A percentile compares a stretch with the other conserved stretches of the same genome.
phyloP scores from a whole-genome alignment of 35 echinoderm and acorn worm genomes.

The Amphiura filiformis region DNA sequence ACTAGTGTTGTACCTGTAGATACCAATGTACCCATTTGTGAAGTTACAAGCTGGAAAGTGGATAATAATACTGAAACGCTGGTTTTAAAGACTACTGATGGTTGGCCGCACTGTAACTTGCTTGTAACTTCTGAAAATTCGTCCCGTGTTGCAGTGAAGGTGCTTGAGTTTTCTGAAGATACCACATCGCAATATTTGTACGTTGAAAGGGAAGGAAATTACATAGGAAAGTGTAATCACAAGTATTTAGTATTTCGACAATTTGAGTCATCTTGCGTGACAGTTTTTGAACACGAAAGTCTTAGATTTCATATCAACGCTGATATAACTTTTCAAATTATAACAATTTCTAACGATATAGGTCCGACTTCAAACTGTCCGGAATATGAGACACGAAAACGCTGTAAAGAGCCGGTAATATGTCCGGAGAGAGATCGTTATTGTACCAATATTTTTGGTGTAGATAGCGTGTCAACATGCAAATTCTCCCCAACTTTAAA shows the following conservation, averaged over 20 bases:
- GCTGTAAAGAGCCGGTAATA: background rate
- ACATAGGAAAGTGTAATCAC: background rate
- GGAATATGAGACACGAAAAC: background rate
- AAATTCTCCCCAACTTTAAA: background rate
- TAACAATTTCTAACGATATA: background rate
- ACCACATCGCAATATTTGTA: background rate
- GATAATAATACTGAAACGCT: background rate
- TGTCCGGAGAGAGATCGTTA: background rate
- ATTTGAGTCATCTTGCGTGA: background rate
- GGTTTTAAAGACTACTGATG: background rate
- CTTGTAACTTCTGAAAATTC: background rate
- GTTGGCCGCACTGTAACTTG: background rate
- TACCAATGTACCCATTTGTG: background rate
- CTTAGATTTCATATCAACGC: background rate
- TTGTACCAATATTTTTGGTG: background rate
- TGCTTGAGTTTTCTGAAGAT: background rate
- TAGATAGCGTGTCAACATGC: background rate
- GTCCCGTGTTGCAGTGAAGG: background rate
- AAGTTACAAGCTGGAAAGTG: background rate
- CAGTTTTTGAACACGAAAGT: background rate
- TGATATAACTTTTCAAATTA: background rate
- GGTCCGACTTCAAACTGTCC: background rate
- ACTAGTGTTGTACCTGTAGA: too few species aligned
- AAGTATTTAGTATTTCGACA: background rate
- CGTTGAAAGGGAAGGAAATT: background rate